Base-by-base conservation (phyloP, 2,888 invertebrate species). In the Auanema sp. region DNA sequence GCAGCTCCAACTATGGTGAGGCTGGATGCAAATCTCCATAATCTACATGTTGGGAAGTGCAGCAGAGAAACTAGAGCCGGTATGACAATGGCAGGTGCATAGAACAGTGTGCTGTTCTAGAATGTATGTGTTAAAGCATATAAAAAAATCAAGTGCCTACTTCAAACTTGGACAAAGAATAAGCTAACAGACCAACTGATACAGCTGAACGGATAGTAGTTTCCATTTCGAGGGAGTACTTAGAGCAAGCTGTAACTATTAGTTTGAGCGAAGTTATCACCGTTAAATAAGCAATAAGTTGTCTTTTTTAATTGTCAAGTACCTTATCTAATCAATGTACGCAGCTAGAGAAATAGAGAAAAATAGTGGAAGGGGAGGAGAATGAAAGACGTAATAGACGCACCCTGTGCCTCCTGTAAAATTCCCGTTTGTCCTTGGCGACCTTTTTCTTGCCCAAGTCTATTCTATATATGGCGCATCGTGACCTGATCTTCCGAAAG, bases 261-360 rank as follows among this genome's bases (percentile, higher is more conserved):
- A 8, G 33, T 33, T 33, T 50, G 57, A 23, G 33, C 25, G 23
- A 53, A 53, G n/a, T 47, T 16, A 47, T 47, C 47, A 47, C n/a
- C 47, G 47, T 16, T 18, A 50, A 50, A 24, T 50, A 24, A 50
- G 21, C 21, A 24, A 21, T 23, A 23, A 24, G 50, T 24, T 21
- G 50, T 50, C 50, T 50, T 21, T 50, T 50, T 40, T 51, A 40
- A 16, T 33, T 33, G 33, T 33, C 33, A 33, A 33, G 33, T 57
- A 24, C 42, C 54, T 51, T 58, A 58, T 58, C 58, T 58, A 58
- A 58, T 58, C 58, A 58, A 58, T 58, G 58, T 49, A 58, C 58
- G 50, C 58, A 58, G 18, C 23, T 18, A 23, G 49, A 58, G 18
- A 47, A 50, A 41, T n/a, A 47, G 51, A 43, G 58, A 50, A 24